Base-by-base conservation (phyloP, 1,140 invertebrate species). In the Littorina saxatilis region DNA sequence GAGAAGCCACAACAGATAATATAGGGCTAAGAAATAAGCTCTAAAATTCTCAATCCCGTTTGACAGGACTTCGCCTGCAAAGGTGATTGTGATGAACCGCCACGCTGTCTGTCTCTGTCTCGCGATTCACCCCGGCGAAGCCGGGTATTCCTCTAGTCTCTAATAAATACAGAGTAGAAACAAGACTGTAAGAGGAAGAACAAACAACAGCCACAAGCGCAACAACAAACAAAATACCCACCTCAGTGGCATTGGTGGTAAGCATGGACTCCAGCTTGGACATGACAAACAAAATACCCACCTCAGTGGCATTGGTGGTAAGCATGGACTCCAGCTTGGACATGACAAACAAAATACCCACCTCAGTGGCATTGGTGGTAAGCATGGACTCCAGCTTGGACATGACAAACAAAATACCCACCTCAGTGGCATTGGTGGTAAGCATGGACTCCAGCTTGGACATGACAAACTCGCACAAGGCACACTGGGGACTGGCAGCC, bases 401-500 rank as follows among this genome's bases (percentile, higher is more conserved):
- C 27, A 20, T 2, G 23, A 20, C 7, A 1, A 29, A 37, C 15
- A n/a, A n/a, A n/a, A n/a, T n/a, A n/a, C n/a, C n/a, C n/a, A 80
- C 81, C 78, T 80, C 43, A 37, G 78, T 72, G 39, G 37, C 73
- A 37, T 85, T 83, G 29, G 37, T 43, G 29, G 50, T 50, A n/a
- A 85, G 37, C 35, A 81, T 77, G 43, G 43, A 27, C n/a, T 80
- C 84, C n/a, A 85, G 0, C 37, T 80, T 70, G 11, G 40, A 23
- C 80, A 85, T 58, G 3, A 81, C 63, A 52, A 55, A 80, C 50
- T 83, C 82, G 66, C 84, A 85, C 0, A 83, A 0, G 17, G 77
- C 37, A 70, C 84, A 85, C 13, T 17, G 39, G 23, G 75, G 50
- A 15, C 9, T 23, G 47, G 32, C 52, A 32, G 23, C 29, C 7